A percentile compares a stretch with the other conserved stretches of the same genome.
Conservation (phyloP, 2,113 vertebrate genomes). For the Pungitius pungitius region DNA sequence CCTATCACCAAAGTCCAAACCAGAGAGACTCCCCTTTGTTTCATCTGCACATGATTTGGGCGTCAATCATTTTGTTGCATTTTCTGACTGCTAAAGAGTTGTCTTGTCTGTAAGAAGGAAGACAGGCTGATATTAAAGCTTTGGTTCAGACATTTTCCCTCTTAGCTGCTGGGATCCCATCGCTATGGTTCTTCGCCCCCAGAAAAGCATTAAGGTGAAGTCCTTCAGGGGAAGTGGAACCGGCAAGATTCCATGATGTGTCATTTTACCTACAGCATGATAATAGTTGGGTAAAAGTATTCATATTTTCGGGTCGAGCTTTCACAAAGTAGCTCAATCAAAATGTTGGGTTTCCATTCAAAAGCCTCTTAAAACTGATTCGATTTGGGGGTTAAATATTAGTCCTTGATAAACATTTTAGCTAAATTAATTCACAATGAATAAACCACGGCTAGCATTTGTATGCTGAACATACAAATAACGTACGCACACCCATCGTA, state of each 20-base stretch:
- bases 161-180: constrained; percentile 12
- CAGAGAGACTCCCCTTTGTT: constrained; percentile 25
- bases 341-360: neutral
- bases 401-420: constrained; percentile 1
- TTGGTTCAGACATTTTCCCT: constrained; percentile 24
- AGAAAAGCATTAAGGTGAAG: constrained; percentile 24
- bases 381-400: constrained; percentile 1
- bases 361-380: constrained; percentile 8
- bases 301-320: neutral
- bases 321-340: neutral
- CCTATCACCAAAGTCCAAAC: constrained; percentile 30
- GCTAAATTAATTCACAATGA: neutral
- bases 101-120: constrained; percentile 8
- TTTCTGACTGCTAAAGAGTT: constrained; percentile 20
- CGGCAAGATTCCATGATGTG: neutral
- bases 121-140: constrained; percentile 30
- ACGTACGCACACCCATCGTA: neutral
- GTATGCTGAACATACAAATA: neutral
- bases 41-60: constrained; percentile 53
- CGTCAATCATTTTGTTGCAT: constrained; percentile 49
- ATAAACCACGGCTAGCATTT: constrained; percentile 4
- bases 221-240: constrained; percentile 10
- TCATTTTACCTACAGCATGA: neutral
- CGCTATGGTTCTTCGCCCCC: neutral
- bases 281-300: neutral